Evolutionary conservation across 2,888 invertebrate species (phyloP).

Genomic region (Philereme vetulata): DNA sequence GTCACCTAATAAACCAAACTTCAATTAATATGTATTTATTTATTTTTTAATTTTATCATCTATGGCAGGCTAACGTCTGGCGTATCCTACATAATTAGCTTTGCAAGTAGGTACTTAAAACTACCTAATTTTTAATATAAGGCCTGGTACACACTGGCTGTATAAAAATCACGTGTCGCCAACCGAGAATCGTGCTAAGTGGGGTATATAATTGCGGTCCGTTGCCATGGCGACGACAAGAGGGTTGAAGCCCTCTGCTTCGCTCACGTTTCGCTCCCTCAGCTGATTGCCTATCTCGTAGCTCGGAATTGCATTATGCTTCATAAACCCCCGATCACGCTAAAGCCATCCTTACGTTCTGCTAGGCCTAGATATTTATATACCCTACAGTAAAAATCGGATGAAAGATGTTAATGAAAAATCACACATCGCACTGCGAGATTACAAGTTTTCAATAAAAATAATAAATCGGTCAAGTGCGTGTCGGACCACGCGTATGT

Average conservation of each 20-base stretch:
- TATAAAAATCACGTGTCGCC: slow-evolving; percentile 48
- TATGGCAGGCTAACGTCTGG: too few species aligned
- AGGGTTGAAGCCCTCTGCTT: slow-evolving; percentile 68
- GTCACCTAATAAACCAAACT: too few species aligned
- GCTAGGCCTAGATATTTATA: background rate
- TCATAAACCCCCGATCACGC: slow-evolving; percentile 29
- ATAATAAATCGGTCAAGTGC: too few species aligned
- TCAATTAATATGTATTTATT: too few species aligned
- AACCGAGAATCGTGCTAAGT: slow-evolving; percentile 50
- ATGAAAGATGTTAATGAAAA: too few species aligned
- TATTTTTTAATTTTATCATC: too few species aligned
- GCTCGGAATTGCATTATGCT: slow-evolving; percentile 51
- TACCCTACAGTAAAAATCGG: too few species aligned
- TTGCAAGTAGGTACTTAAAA: background rate
- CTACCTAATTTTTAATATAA: slow-evolving; percentile 17
- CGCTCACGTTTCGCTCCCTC: slow-evolving; percentile 54
- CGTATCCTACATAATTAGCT: too few species aligned
- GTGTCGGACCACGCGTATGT: too few species aligned
- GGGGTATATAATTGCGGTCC: slow-evolving; percentile 65
- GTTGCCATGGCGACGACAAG: slow-evolving; percentile 73
- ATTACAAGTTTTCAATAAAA: too few species aligned
- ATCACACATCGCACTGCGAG: too few species aligned
- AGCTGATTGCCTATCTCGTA: slow-evolving; percentile 62
- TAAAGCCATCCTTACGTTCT: slow-evolving; percentile 19
- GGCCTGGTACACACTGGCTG: slow-evolving; percentile 17